These are phyloP conservation scores for Thelaira solivaga DNA, from an alignment of 2,888 invertebrate species.

Conservation along the genomic window DNA sequence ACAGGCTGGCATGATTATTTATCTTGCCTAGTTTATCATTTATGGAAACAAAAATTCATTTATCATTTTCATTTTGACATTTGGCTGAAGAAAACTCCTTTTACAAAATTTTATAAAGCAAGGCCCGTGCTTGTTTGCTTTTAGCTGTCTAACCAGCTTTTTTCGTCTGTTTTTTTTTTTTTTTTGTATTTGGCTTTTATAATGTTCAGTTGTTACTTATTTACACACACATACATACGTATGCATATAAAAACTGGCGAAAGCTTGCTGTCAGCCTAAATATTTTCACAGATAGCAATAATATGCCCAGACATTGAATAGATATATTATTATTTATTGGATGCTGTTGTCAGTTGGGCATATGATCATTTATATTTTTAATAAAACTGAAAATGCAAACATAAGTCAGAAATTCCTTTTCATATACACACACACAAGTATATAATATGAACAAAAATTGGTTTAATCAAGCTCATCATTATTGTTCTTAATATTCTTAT, in stretches of 20 bases:
- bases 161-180: slow-evolving; percentile 2
- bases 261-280: slow-evolving; percentile 59
- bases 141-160: background rate
- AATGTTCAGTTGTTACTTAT: slow-evolving; percentile 18
- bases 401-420: background rate
- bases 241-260: slow-evolving; percentile 35
- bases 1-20: slow-evolving; percentile 55
- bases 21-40: slow-evolving; percentile 60
- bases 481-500: slow-evolving; percentile 26
- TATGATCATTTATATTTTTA: slow-evolving; percentile 44
- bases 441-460: slow-evolving; percentile 33
- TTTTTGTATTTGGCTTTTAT: background rate
- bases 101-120: slow-evolving; percentile 5
- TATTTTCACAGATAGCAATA: slow-evolving; percentile 39
- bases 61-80: slow-evolving; percentile 61
- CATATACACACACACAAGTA: slow-evolving; percentile 30
- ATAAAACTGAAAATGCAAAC: background rate
- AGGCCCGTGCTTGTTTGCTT: background rate
- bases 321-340: slow-evolving; percentile 58
- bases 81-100: slow-evolving; percentile 49
- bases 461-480: slow-evolving; percentile 47
- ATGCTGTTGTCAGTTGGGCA: slow-evolving; percentile 45
- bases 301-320: slow-evolving; percentile 49
- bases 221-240: too few relatives aligned
- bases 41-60: slow-evolving; percentile 58